A percentile compares a stretch with the other conserved stretches of the same genome.
phyloP scores from a whole-genome alignment of 2,797 vertebrate species.

The Alcedo atthis region DNA sequence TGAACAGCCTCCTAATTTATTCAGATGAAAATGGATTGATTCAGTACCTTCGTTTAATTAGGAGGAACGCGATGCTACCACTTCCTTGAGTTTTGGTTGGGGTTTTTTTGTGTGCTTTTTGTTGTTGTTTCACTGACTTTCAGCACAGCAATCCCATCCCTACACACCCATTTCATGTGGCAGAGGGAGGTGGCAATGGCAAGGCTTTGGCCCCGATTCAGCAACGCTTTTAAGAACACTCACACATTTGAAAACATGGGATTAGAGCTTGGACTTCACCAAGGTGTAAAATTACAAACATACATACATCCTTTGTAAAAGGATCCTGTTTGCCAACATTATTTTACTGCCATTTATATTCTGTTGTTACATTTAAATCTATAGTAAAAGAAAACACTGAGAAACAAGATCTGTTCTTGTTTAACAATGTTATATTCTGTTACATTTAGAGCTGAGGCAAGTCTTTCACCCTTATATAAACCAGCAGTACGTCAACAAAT shows the following conservation, averaged over 20 bases:
- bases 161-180: conserved; percentile 38
- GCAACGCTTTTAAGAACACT: conserved; percentile 58
- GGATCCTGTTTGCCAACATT: conserved; percentile 40
- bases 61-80: conserved; percentile 3
- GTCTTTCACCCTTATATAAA: neutral
- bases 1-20: conserved; percentile 76
- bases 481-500: neutral
- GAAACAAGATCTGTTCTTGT: conserved; percentile 43
- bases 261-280: conserved; percentile 30
- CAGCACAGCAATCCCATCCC: conserved; percentile 64
- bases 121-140: conserved; percentile 60
- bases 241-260: conserved; percentile 29
- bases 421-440: conserved; percentile 18
- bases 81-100: neutral
- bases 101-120: neutral
- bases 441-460: neutral
- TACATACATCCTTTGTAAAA: neutral
- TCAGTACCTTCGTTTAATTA: conserved; percentile 70
- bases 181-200: conserved; percentile 11
- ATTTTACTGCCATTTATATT: conserved; percentile 65
- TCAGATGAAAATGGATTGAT: conserved; percentile 75
- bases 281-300: conserved; percentile 23
- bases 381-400: conserved; percentile 46
- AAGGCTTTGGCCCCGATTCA: conserved; percentile 40
- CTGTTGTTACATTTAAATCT: conserved; percentile 53